These are phyloP conservation scores for Drosophila greeni DNA, from an alignment of 2,888 invertebrate genomes.

Conservation along the genomic window DNA sequence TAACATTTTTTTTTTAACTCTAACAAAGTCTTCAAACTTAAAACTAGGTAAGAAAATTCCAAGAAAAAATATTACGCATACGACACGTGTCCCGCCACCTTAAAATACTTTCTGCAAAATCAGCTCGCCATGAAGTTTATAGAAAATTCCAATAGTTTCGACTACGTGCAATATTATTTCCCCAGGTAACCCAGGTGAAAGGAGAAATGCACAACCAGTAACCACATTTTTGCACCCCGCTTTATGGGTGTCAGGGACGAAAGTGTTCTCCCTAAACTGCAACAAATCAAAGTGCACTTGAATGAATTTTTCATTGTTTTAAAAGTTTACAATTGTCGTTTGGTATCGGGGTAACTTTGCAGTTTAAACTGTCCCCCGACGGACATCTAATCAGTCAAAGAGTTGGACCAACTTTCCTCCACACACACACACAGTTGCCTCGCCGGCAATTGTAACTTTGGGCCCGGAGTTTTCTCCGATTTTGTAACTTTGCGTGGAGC, in stretches of 20 bases:
- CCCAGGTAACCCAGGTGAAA: slow-evolving; percentile 4
- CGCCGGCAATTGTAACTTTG: slow-evolving; percentile 56
- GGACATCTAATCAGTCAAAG: slow-evolving; percentile 61
- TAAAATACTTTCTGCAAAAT: not conserved
- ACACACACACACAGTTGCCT: slow-evolving; percentile 11
- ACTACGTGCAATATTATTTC: slow-evolving; percentile 2
- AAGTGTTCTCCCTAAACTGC: not conserved
- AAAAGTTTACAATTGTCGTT: slow-evolving; percentile 9
- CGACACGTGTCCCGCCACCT: not conserved
- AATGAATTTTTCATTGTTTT: slow-evolving; percentile 26
- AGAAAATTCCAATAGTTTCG: slow-evolving; percentile 5
- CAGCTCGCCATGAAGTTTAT: not conserved
- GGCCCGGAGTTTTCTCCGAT: slow-evolving; percentile 41
- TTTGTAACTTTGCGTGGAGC: slow-evolving; percentile 49
- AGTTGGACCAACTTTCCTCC: slow-evolving; percentile 42
- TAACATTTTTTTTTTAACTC: not conserved
- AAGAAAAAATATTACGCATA: not conserved
- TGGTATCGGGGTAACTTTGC: slow-evolving; percentile 18
- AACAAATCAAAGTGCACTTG: slow-evolving; percentile 27
- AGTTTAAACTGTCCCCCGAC: slow-evolving; percentile 25
- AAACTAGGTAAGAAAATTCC: fast-evolving
- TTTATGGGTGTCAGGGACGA: slow-evolving; percentile 5
- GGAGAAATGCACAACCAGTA: not conserved
- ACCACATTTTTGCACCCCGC: slow-evolving; percentile 4
- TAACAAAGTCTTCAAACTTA: too few relatives aligned